Base-by-base conservation (phyloP, 2,797 vertebrate species). In the Poecilia velifera region DNA sequence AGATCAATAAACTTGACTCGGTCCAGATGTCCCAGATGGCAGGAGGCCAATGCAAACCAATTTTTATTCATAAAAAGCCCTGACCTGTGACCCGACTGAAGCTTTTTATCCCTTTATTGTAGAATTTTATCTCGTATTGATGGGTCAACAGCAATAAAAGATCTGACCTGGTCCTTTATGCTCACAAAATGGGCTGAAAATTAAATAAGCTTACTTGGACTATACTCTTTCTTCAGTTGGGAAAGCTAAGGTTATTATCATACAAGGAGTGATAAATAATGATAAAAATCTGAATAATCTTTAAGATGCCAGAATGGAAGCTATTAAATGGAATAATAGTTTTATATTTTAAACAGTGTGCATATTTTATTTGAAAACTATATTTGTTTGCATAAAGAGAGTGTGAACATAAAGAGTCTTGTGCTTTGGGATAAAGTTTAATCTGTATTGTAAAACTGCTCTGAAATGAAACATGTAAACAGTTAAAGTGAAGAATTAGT, bases 401-500 rank as follows among this genome's bases (percentile, higher is more conserved):
- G 34, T 34, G 34, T 34, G 16, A 62, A 6, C 3, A 62, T 18
- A 31, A 64, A 36, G 13, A 64, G 59, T 31, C 28, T 6, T 59
- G 12, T 13, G 3, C 7, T 64, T 16, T 18, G 18, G 31, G 6
- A 64, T 2, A 4, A 8, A 36, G 31, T 64, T 8, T 0, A 36
- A 62, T 31, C n/a, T 64, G 34, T 34, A 36, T 31, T 64, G 14
- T 1, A 64, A 36, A 16, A 36, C 14, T 36, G 31, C 13, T 18
- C 46, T 34, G 31, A 64, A 64, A 64, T 62, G 3, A 73, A 73
- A 49, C n/a, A 9, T 34, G 16, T 36, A 36, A 22, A 49, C 8
- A 73, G 1, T 18, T 53, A 20, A 51, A 8, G 59, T 79, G 79
- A 83, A 80, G 46, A 25, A 13, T 83, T 66, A 79, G 73, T 51